phyloP scores from a whole-genome alignment of 2,888 invertebrate genomes.

The Hololepta plana region DNA sequence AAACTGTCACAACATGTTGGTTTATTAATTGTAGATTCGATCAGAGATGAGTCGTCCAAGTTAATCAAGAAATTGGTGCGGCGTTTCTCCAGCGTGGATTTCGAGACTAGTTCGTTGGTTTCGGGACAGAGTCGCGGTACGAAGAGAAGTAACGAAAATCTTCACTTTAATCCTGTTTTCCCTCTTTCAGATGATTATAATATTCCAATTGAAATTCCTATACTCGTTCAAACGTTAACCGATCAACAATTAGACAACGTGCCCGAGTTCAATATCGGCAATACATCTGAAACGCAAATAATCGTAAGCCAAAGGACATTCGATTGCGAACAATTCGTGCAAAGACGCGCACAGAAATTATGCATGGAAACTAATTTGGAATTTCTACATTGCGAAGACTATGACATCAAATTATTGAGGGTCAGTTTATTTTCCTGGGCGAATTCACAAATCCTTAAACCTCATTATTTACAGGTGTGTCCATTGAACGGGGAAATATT shows the following conservation, averaged over 20 bases:
- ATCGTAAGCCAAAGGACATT: conserved; percentile 26
- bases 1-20: conserved; percentile 12
- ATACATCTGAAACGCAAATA: conserved; percentile 24
- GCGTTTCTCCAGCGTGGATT: conserved; percentile 26
- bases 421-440: conserved; percentile 15
- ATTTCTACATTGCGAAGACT: conserved; percentile 27
- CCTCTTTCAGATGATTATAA: conserved; percentile 24
- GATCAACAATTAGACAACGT: conserved; percentile 26
- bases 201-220: conserved; percentile 26
- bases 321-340: conserved; percentile 28
- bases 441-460: conserved; percentile 1
- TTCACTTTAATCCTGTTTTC: background rate
- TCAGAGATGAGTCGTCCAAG: conserved; percentile 19
- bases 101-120: conserved; percentile 25
- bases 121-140: conserved; percentile 28
- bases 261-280: conserved; percentile 24
- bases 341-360: conserved; percentile 24
- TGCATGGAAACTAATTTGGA: conserved; percentile 23
- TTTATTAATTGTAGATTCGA: conserved; percentile 23
- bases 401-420: conserved; percentile 26
- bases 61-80: conserved; percentile 28
- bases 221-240: conserved; percentile 23
- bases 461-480: conserved; percentile 20
- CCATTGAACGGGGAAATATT: conserved; percentile 26
- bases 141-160: background rate